Evolutionary conservation across 2,888 invertebrate genomes (phyloP), one percentile per base, ranked within the genome.

Genomic region (Microctonus aethiopoides): DNA sequence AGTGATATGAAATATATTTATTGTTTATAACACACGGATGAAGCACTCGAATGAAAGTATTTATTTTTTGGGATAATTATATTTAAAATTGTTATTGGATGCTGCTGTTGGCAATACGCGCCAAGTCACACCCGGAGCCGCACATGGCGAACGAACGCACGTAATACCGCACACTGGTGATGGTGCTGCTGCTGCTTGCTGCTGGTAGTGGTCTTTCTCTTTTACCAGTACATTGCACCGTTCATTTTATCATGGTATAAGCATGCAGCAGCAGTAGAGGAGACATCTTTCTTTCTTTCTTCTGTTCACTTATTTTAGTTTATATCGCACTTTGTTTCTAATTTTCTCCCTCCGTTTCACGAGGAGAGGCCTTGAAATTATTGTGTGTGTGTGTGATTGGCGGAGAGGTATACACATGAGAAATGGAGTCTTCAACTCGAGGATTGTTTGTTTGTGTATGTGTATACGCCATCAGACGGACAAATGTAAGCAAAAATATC

Each of bases 91-190:
- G 29, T 36, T 65, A 56, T 56, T 65, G 65, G 65, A 65, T 65
- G 65, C 56, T 65, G 65, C 56, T 62, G 62, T 41, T 72, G 68
- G 63, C 66, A 68, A 70, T 68, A 71, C 72, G 75, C 76, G 71
- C 77, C 72, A 77, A 76, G 77, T 76, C 76, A 79, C 80, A 77
- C 81, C 78, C 80, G 79, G 74, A 76, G 75, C 79, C 76, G 78
- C 81, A 82, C 82, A 83, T 83, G 81, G 82, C 81, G 77, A 78
- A 75, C 72, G 34, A 70, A 68, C 62, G 36, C 51, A 64, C 70
- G 70, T 20, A 73, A 41, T 61, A 34, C 56, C 52, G 52, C 65
- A 56, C 65, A 65, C 65, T 46, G 56, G 20, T 46, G 46, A 20
- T 46, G 46, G 16, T 46, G 16, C 34, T 36, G 20, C 57, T 29